These are phyloP conservation scores for Nannospalax galili DNA, from an alignment of 2,113 vertebrate genomes.

Conservation along the genomic window DNA sequence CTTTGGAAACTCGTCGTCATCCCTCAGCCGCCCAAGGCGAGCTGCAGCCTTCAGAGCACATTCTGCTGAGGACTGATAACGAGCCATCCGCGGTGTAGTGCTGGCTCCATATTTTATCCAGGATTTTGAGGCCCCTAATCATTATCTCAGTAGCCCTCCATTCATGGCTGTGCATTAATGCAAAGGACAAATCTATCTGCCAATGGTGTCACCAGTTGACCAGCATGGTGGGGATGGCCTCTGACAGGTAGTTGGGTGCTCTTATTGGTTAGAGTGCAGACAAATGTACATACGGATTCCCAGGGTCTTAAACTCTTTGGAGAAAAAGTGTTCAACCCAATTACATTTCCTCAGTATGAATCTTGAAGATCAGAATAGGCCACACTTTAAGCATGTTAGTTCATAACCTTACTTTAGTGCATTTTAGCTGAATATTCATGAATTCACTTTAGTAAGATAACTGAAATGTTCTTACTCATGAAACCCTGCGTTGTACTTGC, in stretches of 20 bases:
- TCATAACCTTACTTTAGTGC: conserved; percentile 35
- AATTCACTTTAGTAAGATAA: conserved; percentile 49
- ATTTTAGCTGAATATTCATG: conserved; percentile 35
- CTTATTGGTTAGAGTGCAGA: not conserved
- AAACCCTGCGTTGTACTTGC: not conserved
- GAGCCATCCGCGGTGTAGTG: conserved; percentile 78
- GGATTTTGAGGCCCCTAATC: conserved; percentile 77
- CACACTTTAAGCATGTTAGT: not conserved
- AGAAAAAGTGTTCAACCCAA: not conserved
- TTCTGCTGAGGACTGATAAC: conserved; percentile 75
- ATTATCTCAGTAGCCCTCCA: conserved; percentile 82
- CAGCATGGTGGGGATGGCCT: conserved; percentile 56
- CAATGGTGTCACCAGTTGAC: conserved; percentile 79
- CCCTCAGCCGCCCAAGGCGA: conserved; percentile 77
- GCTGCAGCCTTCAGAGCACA: conserved; percentile 75
- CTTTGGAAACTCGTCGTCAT: conserved; percentile 75
- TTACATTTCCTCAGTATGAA: conserved; percentile 43
- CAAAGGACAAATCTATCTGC: conserved; percentile 79
- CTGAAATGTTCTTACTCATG: not conserved
- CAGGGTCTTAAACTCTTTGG: conserved; percentile 25
- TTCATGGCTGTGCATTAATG: conserved; percentile 76
- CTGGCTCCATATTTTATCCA: conserved; percentile 86
- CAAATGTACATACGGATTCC: conserved; percentile 18
- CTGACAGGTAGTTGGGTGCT: conserved; percentile 68
- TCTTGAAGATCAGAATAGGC: conserved; percentile 29